Evolutionary conservation across 2,797 vertebrate genomes (phyloP).

Genomic region (Tarsius wallacei): DNA sequence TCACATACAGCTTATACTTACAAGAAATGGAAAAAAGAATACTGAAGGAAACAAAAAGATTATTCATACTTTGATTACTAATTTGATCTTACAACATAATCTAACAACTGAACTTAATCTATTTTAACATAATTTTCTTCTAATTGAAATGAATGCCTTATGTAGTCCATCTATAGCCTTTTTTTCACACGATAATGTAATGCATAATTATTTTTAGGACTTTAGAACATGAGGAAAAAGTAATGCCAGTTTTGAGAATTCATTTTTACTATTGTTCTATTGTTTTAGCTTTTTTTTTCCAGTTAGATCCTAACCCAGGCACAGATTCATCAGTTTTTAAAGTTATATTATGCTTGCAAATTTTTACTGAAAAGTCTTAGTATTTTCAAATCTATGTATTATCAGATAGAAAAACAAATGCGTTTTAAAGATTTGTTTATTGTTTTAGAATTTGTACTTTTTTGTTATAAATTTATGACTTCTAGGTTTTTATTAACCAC

Average conservation of each 20-base stretch:
- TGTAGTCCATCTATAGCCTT: constrained; percentile 59
- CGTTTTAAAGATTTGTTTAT: constrained; percentile 55
- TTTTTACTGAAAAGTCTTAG: constrained; percentile 51
- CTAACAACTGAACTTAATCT: constrained; percentile 75
- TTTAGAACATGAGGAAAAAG: constrained; percentile 52
- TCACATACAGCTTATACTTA: constrained; percentile 67
- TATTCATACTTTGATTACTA: constrained; percentile 68
- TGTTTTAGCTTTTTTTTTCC: constrained; percentile 57
- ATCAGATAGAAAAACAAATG: constrained; percentile 55
- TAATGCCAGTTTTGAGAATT: constrained; percentile 48
- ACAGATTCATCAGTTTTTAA: constrained; percentile 42
- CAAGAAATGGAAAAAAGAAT: constrained; percentile 65
- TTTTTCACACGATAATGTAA: constrained; percentile 62
- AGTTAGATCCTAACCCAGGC: constrained; percentile 37
- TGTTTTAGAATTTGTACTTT: constrained; percentile 48
- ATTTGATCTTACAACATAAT: constrained; percentile 61
- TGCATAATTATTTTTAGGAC: constrained; percentile 65
- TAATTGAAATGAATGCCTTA: constrained; percentile 61
- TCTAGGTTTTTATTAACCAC: constrained; percentile 43
- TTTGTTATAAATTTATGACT: constrained; percentile 31
- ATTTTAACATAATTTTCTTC: constrained; percentile 61
- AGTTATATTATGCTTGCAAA: constrained; percentile 10
- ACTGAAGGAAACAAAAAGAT: constrained; percentile 58
- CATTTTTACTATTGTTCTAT: constrained; percentile 73
- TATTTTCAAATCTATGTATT: constrained; percentile 56